These are phyloP conservation scores for Passer montanus DNA, from an alignment of 2,113 vertebrate species.

Conservation along the genomic window DNA sequence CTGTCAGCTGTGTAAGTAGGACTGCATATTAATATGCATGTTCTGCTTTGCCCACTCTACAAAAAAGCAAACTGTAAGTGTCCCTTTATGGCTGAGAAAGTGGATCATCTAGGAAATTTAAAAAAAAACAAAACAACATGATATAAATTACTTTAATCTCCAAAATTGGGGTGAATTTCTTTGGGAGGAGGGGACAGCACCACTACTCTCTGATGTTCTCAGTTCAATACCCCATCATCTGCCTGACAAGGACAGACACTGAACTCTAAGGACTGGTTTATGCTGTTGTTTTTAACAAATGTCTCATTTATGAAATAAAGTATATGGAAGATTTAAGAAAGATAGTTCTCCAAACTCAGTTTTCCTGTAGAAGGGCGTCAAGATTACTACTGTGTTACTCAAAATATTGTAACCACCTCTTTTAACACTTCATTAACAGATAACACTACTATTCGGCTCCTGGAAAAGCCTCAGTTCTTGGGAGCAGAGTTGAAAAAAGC, in stretches of 20 bases:
- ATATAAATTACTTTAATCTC: neutral
- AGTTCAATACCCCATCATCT: neutral
- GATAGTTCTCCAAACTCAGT: neutral
- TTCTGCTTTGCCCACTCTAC: conserved; percentile 10
- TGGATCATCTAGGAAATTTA: neutral
- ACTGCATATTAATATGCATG: neutral
- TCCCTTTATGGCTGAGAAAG: neutral
- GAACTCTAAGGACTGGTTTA: neutral
- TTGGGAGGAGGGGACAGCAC: neutral
- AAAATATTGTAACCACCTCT: neutral
- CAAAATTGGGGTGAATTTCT: neutral
- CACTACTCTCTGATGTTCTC: neutral
- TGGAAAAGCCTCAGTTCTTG: neutral
- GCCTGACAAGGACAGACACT: neutral
- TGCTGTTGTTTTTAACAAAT: neutral
- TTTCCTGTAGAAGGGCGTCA: neutral
- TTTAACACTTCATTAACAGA: neutral
- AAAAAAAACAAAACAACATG: rapidly evolving
- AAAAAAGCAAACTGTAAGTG: neutral
- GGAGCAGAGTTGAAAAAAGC: neutral
- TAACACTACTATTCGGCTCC: rapidly evolving
- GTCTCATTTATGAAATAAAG: neutral
- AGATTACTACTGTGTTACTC: neutral
- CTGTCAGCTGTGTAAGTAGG: neutral
- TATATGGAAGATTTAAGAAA: neutral